Base-by-base conservation (phyloP, 2,797 vertebrate genomes). In the Champsocephalus gunnari region DNA sequence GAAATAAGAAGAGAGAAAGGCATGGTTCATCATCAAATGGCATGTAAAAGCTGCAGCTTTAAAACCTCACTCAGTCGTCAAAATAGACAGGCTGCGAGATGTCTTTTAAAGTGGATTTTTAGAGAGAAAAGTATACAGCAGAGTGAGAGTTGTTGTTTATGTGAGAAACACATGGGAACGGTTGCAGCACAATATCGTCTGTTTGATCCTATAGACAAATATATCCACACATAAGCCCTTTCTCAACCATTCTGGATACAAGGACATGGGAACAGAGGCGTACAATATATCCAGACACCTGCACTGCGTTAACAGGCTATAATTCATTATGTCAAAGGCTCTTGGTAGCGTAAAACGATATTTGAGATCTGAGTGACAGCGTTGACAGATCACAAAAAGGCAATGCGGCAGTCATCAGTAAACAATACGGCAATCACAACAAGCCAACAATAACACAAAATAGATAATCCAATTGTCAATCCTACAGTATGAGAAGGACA, bases 21-120 rank as follows among this genome's bases (percentile, higher is more conserved):
- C 77, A 63, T 32, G 82, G 83, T 85, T 84, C 73, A 85, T 90
- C 85, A 85, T 89, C 69, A 88, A 88, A 91, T 67, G 65, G 54
- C 68, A 75, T 77, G 53, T 79, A 81, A 88, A 88, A 89, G 73
- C 64, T 45, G 54, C 12, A 0, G 77, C 73, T 85, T 87, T 81
- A 54, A 80, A 81, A 77, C 83, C 80, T 83, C 76, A 75, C 69
- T 80, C 83, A 73, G 61, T 53, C 12, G 19, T 85, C 79, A 87
- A 58, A 61, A 48, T 13, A 81, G 82, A 79, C 83, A 82, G 86
- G 83, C 77, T 64, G 67, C 69, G 73, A 49, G 58, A 5, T 69
- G 59, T 57, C 57, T 81, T 62, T 80, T 53, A 49, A 75, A 74
- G 74, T 60, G 41, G 38, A 21, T 68, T 75, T 82, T 78, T 77